Evolutionary conservation across 23 tunicate species (phyloP), one percentile per base, ranked within the genome.

Genomic region (Diplosoma virens): DNA sequence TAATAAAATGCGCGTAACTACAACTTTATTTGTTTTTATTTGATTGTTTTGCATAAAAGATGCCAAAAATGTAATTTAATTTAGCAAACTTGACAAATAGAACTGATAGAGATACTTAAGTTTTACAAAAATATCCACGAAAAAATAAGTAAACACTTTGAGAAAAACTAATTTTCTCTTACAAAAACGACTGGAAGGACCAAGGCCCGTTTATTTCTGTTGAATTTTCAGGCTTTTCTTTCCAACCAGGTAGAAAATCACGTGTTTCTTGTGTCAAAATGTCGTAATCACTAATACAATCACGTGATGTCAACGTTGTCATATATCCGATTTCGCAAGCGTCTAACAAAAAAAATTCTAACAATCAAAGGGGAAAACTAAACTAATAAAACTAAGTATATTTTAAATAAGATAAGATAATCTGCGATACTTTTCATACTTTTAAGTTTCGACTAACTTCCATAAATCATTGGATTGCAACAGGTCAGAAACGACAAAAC

Each of bases 181-280:
- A 79, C 84, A 67, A 22, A 9, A 67, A 68, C 7, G 25, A 20
- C 54, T 80, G 84, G 55, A 37, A 80, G 25, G 47, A 37, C 86
- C 86, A 81, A 14, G 86, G 86, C 31, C 36, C 61, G 0, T 1
- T 46, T 0, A 61, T 26, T 23, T 0, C 20, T 27, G 52, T 7
- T 25, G 60, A 29, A 35, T 71, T 58, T 55, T 41, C 45, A 16
- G 59, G 47, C 27, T 63, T 37, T 23, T 24, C 11, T 20, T n/a
- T 28, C 86, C 86, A 81, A 14, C 79, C 79, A 14, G 75, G 69
- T 29, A 9, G 6, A 31, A 71, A 81, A 27, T 58, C 25, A 71
- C 30, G 36, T 16, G 78, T 35, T 21, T 81, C 86, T 53, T 81
- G 79, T 14, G 37, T 70, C 7, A 71, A 26, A 25, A 71, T 36